phyloP scores from a whole-genome alignment of 2,113 vertebrate species.

The Gymnocephalus cernua region DNA sequence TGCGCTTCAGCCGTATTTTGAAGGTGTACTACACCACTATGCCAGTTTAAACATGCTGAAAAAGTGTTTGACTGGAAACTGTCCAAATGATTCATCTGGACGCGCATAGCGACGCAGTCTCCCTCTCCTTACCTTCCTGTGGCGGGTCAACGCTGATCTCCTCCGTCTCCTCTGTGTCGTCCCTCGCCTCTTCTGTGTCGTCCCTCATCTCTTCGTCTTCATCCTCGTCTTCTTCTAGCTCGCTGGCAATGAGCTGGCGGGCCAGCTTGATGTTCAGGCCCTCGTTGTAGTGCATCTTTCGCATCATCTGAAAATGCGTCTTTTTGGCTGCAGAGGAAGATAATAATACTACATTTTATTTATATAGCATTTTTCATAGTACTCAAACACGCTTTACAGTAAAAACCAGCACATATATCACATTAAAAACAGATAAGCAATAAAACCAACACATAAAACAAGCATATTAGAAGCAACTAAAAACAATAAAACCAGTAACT shows the following conservation, averaged over 20 bases:
- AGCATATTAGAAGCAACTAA: too few species aligned
- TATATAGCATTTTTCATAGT: too few species aligned
- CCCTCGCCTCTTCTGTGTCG: slow-evolving; percentile 84
- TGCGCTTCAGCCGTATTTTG: background rate
- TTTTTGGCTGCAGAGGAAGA: slow-evolving; percentile 86
- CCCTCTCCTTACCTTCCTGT: slow-evolving; percentile 78
- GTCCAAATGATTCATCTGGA: background rate
- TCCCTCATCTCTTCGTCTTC: slow-evolving; percentile 91
- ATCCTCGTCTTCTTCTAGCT: slow-evolving; percentile 88
- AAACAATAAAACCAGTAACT: too few species aligned
- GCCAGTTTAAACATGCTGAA: background rate
- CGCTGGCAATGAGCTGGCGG: slow-evolving; percentile 94
- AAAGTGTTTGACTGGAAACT: slow-evolving; percentile 2
- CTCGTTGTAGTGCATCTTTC: slow-evolving; percentile 98
- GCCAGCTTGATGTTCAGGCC: slow-evolving; percentile 96
- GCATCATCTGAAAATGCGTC: slow-evolving; percentile 96
- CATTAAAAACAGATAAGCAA: too few species aligned
- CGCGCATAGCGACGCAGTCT: background rate
- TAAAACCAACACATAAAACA: too few species aligned
- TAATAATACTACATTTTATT: too few species aligned
- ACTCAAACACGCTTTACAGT: too few species aligned
- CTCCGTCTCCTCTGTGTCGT: slow-evolving; percentile 86
- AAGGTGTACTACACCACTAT: background rate
- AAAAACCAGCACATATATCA: too few species aligned
- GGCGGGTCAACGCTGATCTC: slow-evolving; percentile 86